A percentile compares a stretch with the other conserved stretches of the same genome.
phyloP scores from a whole-genome alignment of 2,888 invertebrate genomes.

The Heliconius aoede region DNA sequence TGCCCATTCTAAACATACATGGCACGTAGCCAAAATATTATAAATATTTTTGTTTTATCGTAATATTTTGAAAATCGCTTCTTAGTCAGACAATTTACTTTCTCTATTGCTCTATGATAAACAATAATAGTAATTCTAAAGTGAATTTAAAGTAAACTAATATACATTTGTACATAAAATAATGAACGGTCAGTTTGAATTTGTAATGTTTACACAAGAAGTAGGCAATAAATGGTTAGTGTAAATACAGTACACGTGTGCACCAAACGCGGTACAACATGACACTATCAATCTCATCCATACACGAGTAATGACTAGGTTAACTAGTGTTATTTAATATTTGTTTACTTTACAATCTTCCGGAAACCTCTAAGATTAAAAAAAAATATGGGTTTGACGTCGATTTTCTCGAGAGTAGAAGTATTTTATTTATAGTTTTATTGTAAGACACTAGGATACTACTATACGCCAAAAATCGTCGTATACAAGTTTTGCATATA shows the following conservation, averaged over 20 bases:
- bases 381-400: background rate
- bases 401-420: no score
- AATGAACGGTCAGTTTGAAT: background rate
- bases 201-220: slow-evolving; percentile 15
- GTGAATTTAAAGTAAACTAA: background rate
- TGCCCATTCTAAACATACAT: no score
- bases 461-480: background rate
- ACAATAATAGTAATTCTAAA: background rate
- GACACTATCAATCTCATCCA: slow-evolving; percentile 19
- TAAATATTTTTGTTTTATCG: background rate
- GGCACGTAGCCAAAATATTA: background rate
- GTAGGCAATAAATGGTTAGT: slow-evolving; percentile 19
- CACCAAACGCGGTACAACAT: slow-evolving; percentile 9
- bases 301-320: background rate
- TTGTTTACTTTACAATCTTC: background rate
- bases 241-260: slow-evolving; percentile 35
- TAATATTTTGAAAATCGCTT: no score
- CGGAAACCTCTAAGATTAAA: background rate
- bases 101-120: background rate
- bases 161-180: background rate
- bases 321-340: background rate
- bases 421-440: background rate
- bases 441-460: background rate
- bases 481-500: background rate
- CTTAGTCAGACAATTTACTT: background rate